Evolutionary conservation across 1,140 invertebrate genomes (phyloP).

Genomic region (Caerostris darwini): DNA sequence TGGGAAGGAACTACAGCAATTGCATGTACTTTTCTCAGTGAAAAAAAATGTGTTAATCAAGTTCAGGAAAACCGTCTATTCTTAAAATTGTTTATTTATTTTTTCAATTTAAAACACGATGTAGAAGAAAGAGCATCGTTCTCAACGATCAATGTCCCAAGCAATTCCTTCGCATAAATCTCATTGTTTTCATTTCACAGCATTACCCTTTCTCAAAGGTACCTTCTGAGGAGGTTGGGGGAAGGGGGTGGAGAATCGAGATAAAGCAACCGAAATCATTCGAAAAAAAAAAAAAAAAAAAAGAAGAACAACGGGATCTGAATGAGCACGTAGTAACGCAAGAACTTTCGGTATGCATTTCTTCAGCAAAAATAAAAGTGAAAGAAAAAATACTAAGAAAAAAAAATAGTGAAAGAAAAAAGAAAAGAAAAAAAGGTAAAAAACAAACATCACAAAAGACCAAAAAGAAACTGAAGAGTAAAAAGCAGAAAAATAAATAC

Average conservation of each 20-base stretch:
- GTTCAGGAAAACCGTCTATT: neutral
- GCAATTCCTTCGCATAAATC: slow-evolving; percentile 46
- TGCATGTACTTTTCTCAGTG: too few species aligned
- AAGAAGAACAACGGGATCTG: slow-evolving; percentile 20
- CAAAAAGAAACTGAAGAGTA: slow-evolving; percentile 4
- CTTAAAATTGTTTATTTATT: neutral
- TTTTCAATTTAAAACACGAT: slow-evolving; percentile 37
- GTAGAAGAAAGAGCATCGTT: slow-evolving; percentile 11
- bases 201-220: slow-evolving; percentile 56
- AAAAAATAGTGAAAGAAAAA: slow-evolving; percentile 22
- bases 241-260: neutral
- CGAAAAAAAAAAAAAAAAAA: slow-evolving; percentile 41
- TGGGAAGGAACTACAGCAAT: too few species aligned
- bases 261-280: slow-evolving; percentile 23
- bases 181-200: slow-evolving; percentile 67
- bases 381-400: slow-evolving; percentile 14
- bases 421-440: neutral
- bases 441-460: neutral
- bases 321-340: slow-evolving; percentile 50
- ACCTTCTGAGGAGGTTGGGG: neutral
- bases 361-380: slow-evolving; percentile 26
- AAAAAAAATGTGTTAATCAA: neutral
- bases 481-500: slow-evolving; percentile 69
- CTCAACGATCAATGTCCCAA: slow-evolving; percentile 43
- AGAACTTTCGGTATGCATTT: slow-evolving; percentile 62